Base-by-base conservation (phyloP, 2,888 invertebrate species). In the Campoplex capitator region DNA sequence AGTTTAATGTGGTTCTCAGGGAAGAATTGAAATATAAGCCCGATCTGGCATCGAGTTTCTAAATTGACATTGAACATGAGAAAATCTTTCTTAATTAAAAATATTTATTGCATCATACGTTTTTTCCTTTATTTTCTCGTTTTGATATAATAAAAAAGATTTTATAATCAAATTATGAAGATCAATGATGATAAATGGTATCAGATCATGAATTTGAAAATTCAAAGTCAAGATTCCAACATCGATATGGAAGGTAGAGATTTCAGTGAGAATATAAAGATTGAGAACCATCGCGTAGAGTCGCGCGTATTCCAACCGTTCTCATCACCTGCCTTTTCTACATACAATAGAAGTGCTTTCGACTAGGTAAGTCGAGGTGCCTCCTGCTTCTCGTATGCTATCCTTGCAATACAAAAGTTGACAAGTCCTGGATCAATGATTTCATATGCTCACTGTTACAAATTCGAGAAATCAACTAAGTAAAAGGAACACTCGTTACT, bases 281-380 rank as follows among this genome's bases (percentile, higher is more conserved):
- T 83, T 90, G 90, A 88, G 90, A 89, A 90, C 89, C 89, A 48
- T 79, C 80, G 75, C 79, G 77, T 86, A 88, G 91, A 94, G 94
- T 94, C 94, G 94, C 74, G 93, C 93, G 93, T 92, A 93, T 93
- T 94, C 91, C 93, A 94, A 93, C 93, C 93, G 94, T 94, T 93
- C 93, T 93, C 94, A 94, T 94, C 94, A 94, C 94, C 94, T 94
- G 94, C 94, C 93, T 90, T 90, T 89, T 89, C 90, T 88, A 88
- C 89, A 83, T 89, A 94, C 94, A 94, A 94, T 94, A 86, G 89
- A 87, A 87, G 83, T 84, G 88, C 90, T 90, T 91, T 91, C 91
- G 91, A 89, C 92, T 93, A 93, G 92, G 92, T 93, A 91, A 93
- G 92, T 89, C 89, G 90, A 92, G 91, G 90, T 89, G 83, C 88